Base-by-base conservation (phyloP, 2,888 invertebrate species). In the Catocala nupta region DNA sequence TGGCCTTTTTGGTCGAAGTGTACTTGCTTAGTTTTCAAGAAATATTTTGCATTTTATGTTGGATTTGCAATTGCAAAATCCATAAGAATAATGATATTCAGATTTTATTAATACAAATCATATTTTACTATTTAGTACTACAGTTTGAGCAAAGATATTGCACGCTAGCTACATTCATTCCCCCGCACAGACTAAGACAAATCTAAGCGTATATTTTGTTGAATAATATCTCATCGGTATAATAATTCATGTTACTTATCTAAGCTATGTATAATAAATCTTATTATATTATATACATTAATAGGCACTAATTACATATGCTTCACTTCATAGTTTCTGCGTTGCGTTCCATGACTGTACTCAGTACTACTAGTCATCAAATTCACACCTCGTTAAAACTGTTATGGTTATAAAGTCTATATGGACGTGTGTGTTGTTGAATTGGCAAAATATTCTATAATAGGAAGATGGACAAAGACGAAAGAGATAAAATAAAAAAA, bases 91-190 rank as follows among this genome's bases (percentile, higher is more conserved):
- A 39, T 39, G 8, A 39, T 39, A 39, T 39, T 8, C 0, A 39
- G 1, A 25, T 39, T 39, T 39, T 39, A 39, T 9, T 1, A 39
- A 39, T 39, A 39, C 36, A 39, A 39, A 39, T 39, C 9, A 39
- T 39, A 39, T 39, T 39, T 39, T 39, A 39, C 6, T 36, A 57
- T 13, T 48, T 54, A 54, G 9, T 12, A 45, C 43, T 13, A 43
- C 33, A 36, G 47, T 44, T 74, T 75, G 77, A 77, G 77, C 75
- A 68, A 53, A 54, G 44, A 68, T 61, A 73, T 77, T 62, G 57
- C 59, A 74, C 56, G 42, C 45, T 48, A 59, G 44, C 7, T 55
- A 49, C 11, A 57, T 47, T 36, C 34, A 42, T 34, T 55, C 16
- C 16, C 16, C 4, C 44, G 33, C 55, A 42, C 45, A 39, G 63